Evolutionary conservation across 2,888 invertebrate genomes (phyloP).

Genomic region (Trichopria drosophilae): DNA sequence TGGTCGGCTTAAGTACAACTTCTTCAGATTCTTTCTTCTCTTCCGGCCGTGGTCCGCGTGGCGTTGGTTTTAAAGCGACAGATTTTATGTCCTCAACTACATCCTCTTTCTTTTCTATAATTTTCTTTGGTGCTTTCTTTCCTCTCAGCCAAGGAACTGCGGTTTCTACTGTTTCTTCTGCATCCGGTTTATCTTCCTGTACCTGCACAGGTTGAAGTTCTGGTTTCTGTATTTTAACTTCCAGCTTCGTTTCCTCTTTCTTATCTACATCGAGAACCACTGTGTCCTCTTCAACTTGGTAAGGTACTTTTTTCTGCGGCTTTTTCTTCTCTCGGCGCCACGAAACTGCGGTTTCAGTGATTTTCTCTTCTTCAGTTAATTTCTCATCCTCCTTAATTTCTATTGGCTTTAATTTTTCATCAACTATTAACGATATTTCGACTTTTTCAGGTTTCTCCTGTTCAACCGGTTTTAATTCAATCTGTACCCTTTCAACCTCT

Average conservation of each 20-base stretch:
- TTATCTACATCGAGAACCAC: constrained; percentile 34
- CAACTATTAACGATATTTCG: no score
- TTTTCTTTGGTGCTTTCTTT: constrained; percentile 35
- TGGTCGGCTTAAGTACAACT: constrained; percentile 38
- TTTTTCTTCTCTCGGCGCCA: constrained; percentile 38
- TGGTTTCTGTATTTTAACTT: constrained; percentile 38
- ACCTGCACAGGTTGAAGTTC: constrained; percentile 43
- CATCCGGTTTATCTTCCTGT: constrained; percentile 40
- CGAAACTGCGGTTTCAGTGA: constrained; percentile 35
- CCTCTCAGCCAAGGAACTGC: constrained; percentile 46
- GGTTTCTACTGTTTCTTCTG: constrained; percentile 41
- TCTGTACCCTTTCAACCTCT: constrained; percentile 37
- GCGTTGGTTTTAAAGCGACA: constrained; percentile 32
- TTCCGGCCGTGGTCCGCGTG: constrained; percentile 29
- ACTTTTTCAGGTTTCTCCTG: constrained; percentile 48
- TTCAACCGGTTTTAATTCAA: constrained; percentile 45
- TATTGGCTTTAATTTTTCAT: no score
- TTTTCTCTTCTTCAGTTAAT: constrained; percentile 29
- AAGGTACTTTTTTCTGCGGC: constrained; percentile 34
- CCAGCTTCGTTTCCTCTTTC: constrained; percentile 36
- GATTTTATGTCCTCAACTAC: constrained; percentile 27
- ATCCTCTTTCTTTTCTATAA: constrained; percentile 32
- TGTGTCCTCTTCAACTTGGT: constrained; percentile 43
- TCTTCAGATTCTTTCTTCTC: constrained; percentile 36
- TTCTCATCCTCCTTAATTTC: constrained; percentile 35